Evolutionary conservation across 1,140 invertebrate genomes (phyloP).

Genomic region (Anoplolepis gracilipes): DNA sequence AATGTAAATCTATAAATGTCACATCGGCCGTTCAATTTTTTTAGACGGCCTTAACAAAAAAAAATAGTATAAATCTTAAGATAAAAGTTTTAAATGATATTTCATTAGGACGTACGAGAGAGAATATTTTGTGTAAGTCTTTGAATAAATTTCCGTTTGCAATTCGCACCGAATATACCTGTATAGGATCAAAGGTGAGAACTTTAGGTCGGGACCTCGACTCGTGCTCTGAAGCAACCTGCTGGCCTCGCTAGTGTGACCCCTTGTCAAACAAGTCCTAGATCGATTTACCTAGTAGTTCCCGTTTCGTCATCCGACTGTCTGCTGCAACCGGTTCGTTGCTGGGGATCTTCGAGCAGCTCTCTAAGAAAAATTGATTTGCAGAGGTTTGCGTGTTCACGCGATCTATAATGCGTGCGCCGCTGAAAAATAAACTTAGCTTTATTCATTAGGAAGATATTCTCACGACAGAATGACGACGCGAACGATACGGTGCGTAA

Average conservation of each 20-base stretch:
- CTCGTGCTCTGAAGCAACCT: slow-evolving; percentile 69
- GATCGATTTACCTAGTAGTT: slow-evolving; percentile 41
- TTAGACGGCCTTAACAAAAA: background rate
- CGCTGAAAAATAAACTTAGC: slow-evolving; percentile 59
- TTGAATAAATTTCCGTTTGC: slow-evolving; percentile 18
- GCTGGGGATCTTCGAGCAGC: slow-evolving; percentile 66
- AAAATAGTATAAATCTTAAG: no score
- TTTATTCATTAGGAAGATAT: slow-evolving; percentile 79
- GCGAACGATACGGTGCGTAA: background rate
- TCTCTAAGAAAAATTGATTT: slow-evolving; percentile 44
- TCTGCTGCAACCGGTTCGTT: slow-evolving; percentile 75
- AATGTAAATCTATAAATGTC: background rate
- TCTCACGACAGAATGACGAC: slow-evolving; percentile 71
- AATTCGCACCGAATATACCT: slow-evolving; percentile 65
- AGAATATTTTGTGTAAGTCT: background rate
- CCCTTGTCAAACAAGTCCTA: slow-evolving; percentile 59
- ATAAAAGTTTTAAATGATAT: background rate
- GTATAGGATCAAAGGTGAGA: slow-evolving; percentile 77
- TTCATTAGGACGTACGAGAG: background rate
- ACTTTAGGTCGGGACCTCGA: slow-evolving; percentile 70
- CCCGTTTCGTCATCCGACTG: background rate
- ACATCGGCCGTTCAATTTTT: background rate
- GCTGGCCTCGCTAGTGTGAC: slow-evolving; percentile 53
- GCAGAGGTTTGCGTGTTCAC: slow-evolving; percentile 37
- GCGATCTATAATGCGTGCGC: background rate